Conservation (phyloP, 2,888 invertebrate species). For the Dorcus hopei region DNA sequence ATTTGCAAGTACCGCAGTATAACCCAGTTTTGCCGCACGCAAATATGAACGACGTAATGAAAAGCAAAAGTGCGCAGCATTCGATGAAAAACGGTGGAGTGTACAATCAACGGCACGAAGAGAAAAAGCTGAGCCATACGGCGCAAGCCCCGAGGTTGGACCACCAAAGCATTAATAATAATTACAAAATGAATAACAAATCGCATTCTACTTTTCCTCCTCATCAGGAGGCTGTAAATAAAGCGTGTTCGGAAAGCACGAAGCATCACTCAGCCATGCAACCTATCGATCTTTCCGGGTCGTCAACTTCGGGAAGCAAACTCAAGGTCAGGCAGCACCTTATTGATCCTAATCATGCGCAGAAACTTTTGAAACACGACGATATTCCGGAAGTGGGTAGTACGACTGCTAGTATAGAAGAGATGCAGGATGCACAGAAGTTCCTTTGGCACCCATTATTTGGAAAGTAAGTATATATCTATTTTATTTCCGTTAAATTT, state of each 20-base stretch:
- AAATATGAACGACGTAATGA: conserved; percentile 41
- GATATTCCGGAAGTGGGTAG: conserved; percentile 63
- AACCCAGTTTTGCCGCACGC: conserved; percentile 40
- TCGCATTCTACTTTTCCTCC: conserved; percentile 7
- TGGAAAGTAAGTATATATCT: conserved; percentile 67
- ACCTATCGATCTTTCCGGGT: conserved; percentile 49
- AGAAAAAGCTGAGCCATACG: conserved; percentile 8
- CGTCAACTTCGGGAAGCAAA: conserved; percentile 32
- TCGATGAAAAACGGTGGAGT: conserved; percentile 5
- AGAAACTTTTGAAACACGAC: conserved; percentile 47
- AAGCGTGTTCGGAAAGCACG: conserved; percentile 14
- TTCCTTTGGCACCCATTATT: conserved; percentile 83
- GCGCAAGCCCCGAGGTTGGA: conserved; percentile 8
- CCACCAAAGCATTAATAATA: conserved; percentile 5
- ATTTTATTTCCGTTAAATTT: not conserved
- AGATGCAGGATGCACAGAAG: conserved; percentile 57
- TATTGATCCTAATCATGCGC: conserved; percentile 46
- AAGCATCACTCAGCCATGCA: conserved; percentile 35
- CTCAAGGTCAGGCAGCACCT: conserved; percentile 51
- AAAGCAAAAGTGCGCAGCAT: conserved; percentile 43
- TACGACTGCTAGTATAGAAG: conserved; percentile 60
- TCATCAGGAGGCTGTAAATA: conserved; percentile 7
- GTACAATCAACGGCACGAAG: conserved; percentile 12
- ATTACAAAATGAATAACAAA: conserved; percentile 9
- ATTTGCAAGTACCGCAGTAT: conserved; percentile 39